phyloP scores from a whole-genome alignment of 2,888 invertebrate genomes.

The Boloria euphrosyne region DNA sequence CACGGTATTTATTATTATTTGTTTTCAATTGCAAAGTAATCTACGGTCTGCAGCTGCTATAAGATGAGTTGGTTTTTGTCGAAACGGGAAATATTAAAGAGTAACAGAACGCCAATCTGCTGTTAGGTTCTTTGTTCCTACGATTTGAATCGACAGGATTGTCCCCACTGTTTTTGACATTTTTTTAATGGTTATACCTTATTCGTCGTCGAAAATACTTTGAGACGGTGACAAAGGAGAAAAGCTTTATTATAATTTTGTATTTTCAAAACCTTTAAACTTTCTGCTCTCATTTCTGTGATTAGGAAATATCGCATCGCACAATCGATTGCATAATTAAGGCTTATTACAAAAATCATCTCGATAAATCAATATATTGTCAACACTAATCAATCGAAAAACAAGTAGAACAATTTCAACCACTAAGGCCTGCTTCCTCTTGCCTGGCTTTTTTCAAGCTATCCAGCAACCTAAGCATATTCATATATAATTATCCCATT shows the following conservation, averaged over 20 bases:
- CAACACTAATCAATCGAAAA: too few relatives aligned
- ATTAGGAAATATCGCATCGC: too few relatives aligned
- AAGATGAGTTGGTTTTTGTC: constrained; percentile 51
- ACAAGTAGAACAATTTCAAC: too few relatives aligned
- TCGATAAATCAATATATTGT: too few relatives aligned
- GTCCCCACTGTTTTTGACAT: constrained; percentile 23
- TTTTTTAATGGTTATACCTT: constrained; percentile 28
- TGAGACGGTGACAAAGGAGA: not conserved
- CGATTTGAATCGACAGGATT: constrained; percentile 27
- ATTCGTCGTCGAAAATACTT: constrained; percentile 9
- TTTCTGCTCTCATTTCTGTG: not conserved
- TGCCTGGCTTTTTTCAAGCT: too few relatives aligned
- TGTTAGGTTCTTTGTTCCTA: constrained; percentile 28
- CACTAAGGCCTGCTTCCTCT: too few relatives aligned
- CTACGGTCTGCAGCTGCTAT: constrained; percentile 72
- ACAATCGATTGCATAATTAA: too few relatives aligned
- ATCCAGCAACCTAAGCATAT: too few relatives aligned
- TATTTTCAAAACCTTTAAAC: not conserved
- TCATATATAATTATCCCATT: too few relatives aligned
- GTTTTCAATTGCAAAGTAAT: constrained; percentile 81
- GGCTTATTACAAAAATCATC: too few relatives aligned
- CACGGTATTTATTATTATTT: constrained; percentile 79
- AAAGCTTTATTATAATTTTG: not conserved
- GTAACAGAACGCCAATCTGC: constrained; percentile 24
- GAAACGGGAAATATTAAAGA: constrained; percentile 44